Base-by-base conservation (phyloP, 2,113 vertebrate genomes). In the Clarias magur region DNA sequence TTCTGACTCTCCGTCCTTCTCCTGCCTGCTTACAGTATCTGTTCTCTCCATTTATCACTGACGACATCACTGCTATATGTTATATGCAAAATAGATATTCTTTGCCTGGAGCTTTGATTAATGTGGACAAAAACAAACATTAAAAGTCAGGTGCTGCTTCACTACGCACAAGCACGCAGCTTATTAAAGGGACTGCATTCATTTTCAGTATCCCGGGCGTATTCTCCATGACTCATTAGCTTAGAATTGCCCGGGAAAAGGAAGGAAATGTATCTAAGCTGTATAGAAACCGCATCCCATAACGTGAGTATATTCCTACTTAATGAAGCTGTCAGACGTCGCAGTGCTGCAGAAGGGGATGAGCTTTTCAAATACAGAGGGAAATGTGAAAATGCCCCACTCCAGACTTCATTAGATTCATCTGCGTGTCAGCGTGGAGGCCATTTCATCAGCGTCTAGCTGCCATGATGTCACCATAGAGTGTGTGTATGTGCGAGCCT, bases 261-360 rank as follows among this genome's bases (percentile, higher is more conserved):
- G 67, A 75, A 60, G 57, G 15, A 85, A 60, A 63, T 75, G n/a
- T 48, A 42, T 59, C 38, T 63, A 54, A 53, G 23, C 56, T 12
- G 23, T 75, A 75, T 48, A 76, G 81, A 83, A 67, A 83, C 8
- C 9, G 42, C 81, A 27, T 54, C 30, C 60, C 15, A 6, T 54
- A 83, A 48, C n/a, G 12, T 83, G 9, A 67, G 48, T 67, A 65
- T 53, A 68, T 27, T 68, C n/a, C 11, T 53, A 67, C 42, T 27
- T 63, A 82, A 82, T 17, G 62, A 67, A 67, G 38, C 38, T 65
- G 62, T 83, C 38, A 67, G n/a, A 65, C 2, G 25, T 99, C 94
- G 93, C 94, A 83, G 95, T 97, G 88, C 92, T 99, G 83, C 96
- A 93, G 87, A 90, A 95, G 91, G 95, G 82, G 42, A 75, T 75